phyloP scores from a whole-genome alignment of 2,113 vertebrate species.

The Sapajus apella region DNA sequence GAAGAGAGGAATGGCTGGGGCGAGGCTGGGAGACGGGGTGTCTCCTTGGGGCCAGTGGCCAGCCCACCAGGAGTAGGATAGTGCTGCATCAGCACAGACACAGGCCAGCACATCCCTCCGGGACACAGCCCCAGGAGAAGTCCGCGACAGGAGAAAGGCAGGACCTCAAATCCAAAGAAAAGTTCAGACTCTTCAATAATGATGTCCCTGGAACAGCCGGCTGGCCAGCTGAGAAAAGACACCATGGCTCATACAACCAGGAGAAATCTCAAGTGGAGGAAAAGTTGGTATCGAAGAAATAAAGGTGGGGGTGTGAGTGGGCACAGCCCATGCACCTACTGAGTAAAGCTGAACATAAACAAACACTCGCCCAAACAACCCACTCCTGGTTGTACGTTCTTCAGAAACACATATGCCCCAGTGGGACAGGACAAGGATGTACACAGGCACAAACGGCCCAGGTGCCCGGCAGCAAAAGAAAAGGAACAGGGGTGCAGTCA shows the following conservation, averaged over 20 bases:
- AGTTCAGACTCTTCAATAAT: not conserved
- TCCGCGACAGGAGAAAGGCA: accelerated
- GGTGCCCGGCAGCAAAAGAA: too few species aligned
- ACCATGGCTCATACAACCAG: not conserved
- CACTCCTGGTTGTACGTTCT: not conserved
- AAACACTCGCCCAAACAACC: not conserved
- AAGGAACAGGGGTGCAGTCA: accelerated
- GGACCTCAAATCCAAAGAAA: not conserved
- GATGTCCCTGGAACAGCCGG: accelerated
- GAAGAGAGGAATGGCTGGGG: not conserved
- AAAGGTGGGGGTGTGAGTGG: too few species aligned
- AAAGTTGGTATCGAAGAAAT: not conserved
- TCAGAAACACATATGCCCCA: not conserved
- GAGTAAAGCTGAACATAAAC: not conserved
- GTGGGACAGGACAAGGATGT: not conserved
- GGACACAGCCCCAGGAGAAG: not conserved
- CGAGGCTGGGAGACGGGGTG: not conserved
- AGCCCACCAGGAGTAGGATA: accelerated
- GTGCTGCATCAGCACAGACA: not conserved
- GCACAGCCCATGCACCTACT: accelerated
- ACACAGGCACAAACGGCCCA: not conserved
- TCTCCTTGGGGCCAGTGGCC: accelerated
- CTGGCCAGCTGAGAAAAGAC: not conserved
- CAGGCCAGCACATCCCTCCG: too few species aligned
- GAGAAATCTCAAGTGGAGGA: not conserved